Evolutionary conservation across 2,888 invertebrate species (phyloP), one percentile per base, ranked within the genome.

Genomic region (Ochropacha duplaris): DNA sequence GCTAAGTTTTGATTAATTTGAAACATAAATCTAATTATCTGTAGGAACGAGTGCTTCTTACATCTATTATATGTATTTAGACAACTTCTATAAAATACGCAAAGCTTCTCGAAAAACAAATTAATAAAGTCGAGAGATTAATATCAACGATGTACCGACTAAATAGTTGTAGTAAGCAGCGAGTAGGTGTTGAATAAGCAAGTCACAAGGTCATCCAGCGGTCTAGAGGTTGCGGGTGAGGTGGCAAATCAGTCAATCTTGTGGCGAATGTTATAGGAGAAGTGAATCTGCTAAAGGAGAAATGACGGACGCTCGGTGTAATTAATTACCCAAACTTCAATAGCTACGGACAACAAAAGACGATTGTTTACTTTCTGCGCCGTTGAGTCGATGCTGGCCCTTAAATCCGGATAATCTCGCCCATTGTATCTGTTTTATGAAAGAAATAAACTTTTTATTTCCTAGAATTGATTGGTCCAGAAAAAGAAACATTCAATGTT

Each of bases 271-370:
- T 77, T 78, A 79, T 72, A 72, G 76, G 72, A 76, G 82, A 81
- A 84, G 86, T 87, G 84, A 88, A 87, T 85, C 87, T 84, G 84
- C 84, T 81, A 86, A n/a, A n/a, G n/a, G n/a, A n/a, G n/a, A n/a
- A 87, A 85, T 84, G 84, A 82, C 85, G 84, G 79, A 80, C 79
- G 78, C 74, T 64, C 68, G 68, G 76, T 80, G 79, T 90, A 90
- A 90, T 90, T 90, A 91, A 90, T 91, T 88, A 87, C 84, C 84
- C 73, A 69, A 84, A 83, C 84, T 88, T 89, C 85, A 89, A 90
- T 88, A 80, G 89, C 78, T 76, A 74, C 74, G 74, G 81, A 76
- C 81, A 82, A 90, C 90, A 90, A 90, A 87, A 88, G 89, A 80
- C 85, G 83, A 90, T 90, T 89, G 90, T 90, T 90, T 88, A 86